Evolutionary conservation across 1,140 invertebrate species (phyloP), one percentile per base, ranked within the genome.

Genomic region (Tachypleus tridentatus): DNA sequence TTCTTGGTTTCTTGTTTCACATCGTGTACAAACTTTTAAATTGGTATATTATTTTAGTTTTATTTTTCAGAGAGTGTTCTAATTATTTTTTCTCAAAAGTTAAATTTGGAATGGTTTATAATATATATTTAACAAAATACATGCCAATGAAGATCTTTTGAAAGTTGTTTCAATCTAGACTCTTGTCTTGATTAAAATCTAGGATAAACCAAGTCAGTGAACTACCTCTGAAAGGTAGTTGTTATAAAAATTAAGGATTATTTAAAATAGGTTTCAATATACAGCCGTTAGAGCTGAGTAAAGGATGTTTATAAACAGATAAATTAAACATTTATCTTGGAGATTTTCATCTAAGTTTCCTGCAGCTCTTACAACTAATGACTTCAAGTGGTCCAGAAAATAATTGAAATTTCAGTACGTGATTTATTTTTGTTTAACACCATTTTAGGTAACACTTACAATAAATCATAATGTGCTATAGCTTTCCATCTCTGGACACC

Each of bases 401-500:
- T 9, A 54, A 54, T 54, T 54, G 53, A 9, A 49, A 60, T 3
- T 5, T 8, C 51, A 29, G 5, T 51, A 49, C 49, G 49, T 60
- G 49, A 4, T 50, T 54, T 6, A 11, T 57, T 57, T 5, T 6
- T 57, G n/a, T 5, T 57, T 57, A 11, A 11, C 47, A 10, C n/a
- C 47, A 57, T 6, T 8, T 57, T 57, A 11, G 56, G 8, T 54
- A 54, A n/a, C 8, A 54, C n/a, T 9, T 54, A 54, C 8, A 54
- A 54, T n/a, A 54, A 9, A 9, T 54, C n/a, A 9, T 3, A n/a
- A 8, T 54, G 54, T 54, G 6, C 29, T 29, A 29, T 62, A 67
- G 66, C 60, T 64, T 67, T 51, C 66, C 66, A 4, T 64, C 66
- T 29, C 52, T 67, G 63, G 66, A 67, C 11, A 7, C 61, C 51